Evolutionary conservation across 1,140 invertebrate genomes (phyloP).

Genomic region (Heliconius hewitsoni): DNA sequence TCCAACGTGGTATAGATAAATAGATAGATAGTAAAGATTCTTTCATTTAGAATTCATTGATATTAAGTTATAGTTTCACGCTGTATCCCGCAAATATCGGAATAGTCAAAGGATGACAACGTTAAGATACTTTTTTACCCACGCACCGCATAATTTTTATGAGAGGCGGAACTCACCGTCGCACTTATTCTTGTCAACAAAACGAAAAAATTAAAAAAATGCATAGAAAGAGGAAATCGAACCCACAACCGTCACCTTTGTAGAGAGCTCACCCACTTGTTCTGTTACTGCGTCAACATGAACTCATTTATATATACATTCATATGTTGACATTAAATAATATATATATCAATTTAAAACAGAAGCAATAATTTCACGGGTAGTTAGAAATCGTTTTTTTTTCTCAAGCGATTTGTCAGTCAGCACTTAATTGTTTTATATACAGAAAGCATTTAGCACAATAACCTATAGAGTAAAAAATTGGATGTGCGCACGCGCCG

Average conservation of each 20-base stretch:
- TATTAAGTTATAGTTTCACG: not conserved
- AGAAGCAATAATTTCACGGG: slow-evolving; percentile 18
- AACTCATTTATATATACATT: not conserved
- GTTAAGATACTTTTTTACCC: too few species aligned
- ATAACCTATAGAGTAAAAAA: slow-evolving; percentile 40
- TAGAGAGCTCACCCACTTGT: not conserved
- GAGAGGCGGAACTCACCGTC: not conserved
- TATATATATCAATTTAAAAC: not conserved
- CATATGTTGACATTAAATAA: too few species aligned
- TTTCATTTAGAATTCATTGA: too few species aligned
- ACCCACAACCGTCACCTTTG: not conserved
- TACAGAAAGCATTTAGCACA: slow-evolving; percentile 28
- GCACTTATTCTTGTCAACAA: not conserved
- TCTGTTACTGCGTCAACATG: not conserved
- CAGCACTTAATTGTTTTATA: slow-evolving; percentile 23
- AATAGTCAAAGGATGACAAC: not conserved
- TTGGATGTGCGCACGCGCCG: slow-evolving; percentile 50
- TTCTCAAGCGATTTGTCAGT: slow-evolving; percentile 15
- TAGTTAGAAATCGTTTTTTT: slow-evolving; percentile 11
- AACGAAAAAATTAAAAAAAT: too few species aligned
- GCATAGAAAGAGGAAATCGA: not conserved
- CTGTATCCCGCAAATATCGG: not conserved
- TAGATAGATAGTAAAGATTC: too few species aligned
- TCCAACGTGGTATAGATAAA: not conserved
- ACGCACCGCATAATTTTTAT: too few species aligned